These are phyloP conservation scores for Apaloderma vittatum DNA, from an alignment of 2,113 vertebrate genomes.

Conservation along the genomic window DNA sequence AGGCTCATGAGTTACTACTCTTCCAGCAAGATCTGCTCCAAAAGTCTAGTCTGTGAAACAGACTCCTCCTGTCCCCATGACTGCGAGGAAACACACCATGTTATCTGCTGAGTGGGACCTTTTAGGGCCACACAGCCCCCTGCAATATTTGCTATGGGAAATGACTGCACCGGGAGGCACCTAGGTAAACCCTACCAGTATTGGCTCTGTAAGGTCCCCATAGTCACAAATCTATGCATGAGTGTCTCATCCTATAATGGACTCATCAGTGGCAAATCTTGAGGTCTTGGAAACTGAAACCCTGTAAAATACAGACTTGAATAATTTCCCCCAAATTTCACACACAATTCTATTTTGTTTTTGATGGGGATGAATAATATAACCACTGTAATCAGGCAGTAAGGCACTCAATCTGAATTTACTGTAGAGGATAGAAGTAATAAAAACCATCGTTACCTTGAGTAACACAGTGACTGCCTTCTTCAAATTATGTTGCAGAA, in stretches of 20 bases:
- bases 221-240: background rate
- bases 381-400: background rate
- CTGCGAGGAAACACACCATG: background rate
- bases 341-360: background rate
- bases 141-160: background rate
- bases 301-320: background rate
- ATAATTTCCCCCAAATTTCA: background rate
- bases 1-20: background rate
- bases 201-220: background rate
- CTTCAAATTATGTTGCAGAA: constrained; percentile 28
- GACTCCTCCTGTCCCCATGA: background rate
- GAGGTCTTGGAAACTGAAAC: background rate
- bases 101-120: background rate
- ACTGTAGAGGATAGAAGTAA: background rate
- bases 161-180: background rate
- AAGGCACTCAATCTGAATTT: background rate
- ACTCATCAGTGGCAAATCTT: background rate
- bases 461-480: constrained; percentile 12
- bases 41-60: background rate
- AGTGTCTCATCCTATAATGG: background rate
- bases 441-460: background rate
- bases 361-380: background rate
- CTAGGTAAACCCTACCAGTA: background rate
- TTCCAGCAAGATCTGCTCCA: background rate
- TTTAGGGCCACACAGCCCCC: background rate